phyloP scores from a whole-genome alignment of 2,888 invertebrate genomes.

The Spilarctia lutea region DNA sequence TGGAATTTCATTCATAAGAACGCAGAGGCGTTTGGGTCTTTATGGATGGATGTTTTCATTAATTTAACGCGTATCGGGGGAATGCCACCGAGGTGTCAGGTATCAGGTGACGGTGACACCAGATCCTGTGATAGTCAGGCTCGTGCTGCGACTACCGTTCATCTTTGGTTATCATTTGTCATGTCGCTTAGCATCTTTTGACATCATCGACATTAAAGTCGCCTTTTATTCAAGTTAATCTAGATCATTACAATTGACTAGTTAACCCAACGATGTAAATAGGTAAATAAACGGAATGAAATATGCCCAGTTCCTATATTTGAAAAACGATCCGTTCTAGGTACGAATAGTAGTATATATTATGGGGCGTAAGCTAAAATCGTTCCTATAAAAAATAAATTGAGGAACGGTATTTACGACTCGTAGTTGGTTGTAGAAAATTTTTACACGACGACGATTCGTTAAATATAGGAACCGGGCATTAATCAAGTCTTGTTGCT shows the following conservation, averaged over 20 bases:
- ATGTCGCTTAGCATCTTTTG: conserved; percentile 34
- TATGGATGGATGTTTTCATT: conserved; percentile 86
- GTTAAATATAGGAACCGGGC: too few species aligned
- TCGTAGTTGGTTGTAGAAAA: too few species aligned
- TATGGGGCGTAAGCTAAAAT: too few species aligned
- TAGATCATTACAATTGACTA: conserved; percentile 14
- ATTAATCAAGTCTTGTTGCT: conserved; percentile 65
- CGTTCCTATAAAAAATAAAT: too few species aligned
- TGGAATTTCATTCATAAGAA: conserved; percentile 87
- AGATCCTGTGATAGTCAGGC: conserved; percentile 70
- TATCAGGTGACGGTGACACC: conserved; percentile 73
- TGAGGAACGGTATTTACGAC: too few species aligned
- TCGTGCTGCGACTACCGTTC: conserved; percentile 77
- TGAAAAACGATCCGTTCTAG: too few species aligned
- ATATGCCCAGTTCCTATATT: too few species aligned
- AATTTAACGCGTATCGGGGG: conserved; percentile 80
- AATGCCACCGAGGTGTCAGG: conserved; percentile 79
- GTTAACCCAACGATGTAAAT: conserved; percentile 38
- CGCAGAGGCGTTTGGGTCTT: conserved; percentile 86
- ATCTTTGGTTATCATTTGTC: conserved; percentile 48
- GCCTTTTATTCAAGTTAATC: conserved; percentile 12
- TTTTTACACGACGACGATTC: too few species aligned
- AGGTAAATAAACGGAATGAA: conserved; percentile 64
- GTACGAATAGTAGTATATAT: too few species aligned
- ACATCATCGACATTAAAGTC: conserved; percentile 48